Evolutionary conservation across 35 echinoderm and acorn worm species (phyloP).

Genomic region (Diadema setosum): DNA sequence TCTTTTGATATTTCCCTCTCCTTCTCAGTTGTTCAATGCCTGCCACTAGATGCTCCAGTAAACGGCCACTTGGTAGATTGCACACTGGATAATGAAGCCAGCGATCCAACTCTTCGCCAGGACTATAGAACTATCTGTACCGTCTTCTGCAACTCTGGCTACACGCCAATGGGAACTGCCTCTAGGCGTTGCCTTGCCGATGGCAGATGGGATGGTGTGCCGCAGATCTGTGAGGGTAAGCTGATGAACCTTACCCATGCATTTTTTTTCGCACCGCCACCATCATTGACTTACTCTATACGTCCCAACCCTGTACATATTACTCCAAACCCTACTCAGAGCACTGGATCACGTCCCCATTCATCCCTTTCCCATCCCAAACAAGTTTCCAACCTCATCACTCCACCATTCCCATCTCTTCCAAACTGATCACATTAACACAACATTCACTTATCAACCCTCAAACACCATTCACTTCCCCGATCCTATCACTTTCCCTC

Average conservation of each 20-base stretch:
- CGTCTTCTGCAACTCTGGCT: slow-evolving; percentile 12
- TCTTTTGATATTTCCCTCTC: not conserved
- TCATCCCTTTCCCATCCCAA: no score
- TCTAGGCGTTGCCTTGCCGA: slow-evolving; percentile 11
- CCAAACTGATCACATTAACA: no score
- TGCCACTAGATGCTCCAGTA: not conserved
- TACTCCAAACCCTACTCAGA: no score
- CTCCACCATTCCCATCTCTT: no score
- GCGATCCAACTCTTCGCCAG: not conserved
- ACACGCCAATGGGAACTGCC: slow-evolving; percentile 9
- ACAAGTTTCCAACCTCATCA: no score
- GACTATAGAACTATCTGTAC: slow-evolving; percentile 25
- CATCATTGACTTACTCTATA: no score
- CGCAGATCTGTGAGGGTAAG: not conserved
- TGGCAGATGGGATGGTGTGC: slow-evolving; percentile 38
- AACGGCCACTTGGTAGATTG: not conserved
- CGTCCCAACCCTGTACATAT: no score
- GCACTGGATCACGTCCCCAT: no score
- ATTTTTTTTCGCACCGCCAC: not conserved
- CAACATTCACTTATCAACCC: no score
- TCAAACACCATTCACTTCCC: no score
- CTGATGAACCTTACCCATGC: not conserved
- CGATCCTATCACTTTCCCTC: no score
- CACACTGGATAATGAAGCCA: not conserved
- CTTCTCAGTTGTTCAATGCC: slow-evolving; percentile 23